Evolutionary conservation across 2,113 vertebrate species (phyloP).

Genomic region (Connochaetes taurinus): DNA sequence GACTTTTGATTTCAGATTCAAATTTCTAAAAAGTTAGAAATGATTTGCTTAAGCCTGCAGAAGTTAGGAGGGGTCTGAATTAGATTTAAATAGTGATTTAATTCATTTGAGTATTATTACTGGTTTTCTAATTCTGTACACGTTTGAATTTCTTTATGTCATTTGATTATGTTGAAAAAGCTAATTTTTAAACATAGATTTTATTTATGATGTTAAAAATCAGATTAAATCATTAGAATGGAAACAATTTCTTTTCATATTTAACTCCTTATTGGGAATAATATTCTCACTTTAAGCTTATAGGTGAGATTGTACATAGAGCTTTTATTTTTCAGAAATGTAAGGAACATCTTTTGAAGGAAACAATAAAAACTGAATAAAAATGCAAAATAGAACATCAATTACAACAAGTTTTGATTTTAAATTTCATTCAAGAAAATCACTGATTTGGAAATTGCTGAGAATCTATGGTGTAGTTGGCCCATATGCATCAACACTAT

Average conservation of each 20-base stretch:
- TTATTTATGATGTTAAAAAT: not conserved
- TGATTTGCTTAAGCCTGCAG: not conserved
- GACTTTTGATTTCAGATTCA: not conserved
- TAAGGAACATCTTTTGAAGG: not conserved
- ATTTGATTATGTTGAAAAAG: not conserved
- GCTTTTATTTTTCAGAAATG: not conserved
- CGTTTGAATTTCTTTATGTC: not conserved
- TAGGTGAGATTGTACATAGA: not conserved
- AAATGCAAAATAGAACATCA: not conserved
- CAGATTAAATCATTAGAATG: not conserved
- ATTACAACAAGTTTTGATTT: not conserved
- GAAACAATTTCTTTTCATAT: not conserved
- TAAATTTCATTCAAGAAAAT: not conserved
- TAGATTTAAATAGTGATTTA: conserved; percentile 6
- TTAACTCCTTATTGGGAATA: not conserved
- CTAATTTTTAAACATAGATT: not conserved
- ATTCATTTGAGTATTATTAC: not conserved
- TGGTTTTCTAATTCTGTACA: not conserved
- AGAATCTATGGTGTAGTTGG: not conserved
- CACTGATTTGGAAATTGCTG: not conserved
- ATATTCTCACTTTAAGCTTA: not conserved
- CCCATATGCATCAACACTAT: not conserved
- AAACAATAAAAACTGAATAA: not conserved
- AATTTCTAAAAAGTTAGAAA: not conserved
- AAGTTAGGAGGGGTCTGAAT: not conserved